These are phyloP conservation scores for Propithecus coquereli DNA, from an alignment of 2,113 vertebrate species.

Conservation along the genomic window DNA sequence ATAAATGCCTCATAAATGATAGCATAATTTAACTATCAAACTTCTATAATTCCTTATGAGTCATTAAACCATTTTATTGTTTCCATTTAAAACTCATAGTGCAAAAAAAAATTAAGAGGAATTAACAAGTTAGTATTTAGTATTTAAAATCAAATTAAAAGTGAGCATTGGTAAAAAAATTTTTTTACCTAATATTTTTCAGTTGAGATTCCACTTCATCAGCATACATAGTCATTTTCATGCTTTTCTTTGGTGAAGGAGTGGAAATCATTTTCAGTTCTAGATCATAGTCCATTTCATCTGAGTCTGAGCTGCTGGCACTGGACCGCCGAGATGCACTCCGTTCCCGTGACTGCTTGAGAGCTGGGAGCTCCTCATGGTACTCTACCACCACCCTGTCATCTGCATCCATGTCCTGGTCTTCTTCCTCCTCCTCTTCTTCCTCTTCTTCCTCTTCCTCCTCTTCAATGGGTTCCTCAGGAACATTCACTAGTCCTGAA, in stretches of 20 bases:
- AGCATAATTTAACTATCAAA: background rate
- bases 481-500: slow-evolving; percentile 93
- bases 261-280: slow-evolving; percentile 99
- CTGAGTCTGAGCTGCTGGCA: slow-evolving; percentile 91
- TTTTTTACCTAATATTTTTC: slow-evolving; percentile 91
- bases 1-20: background rate
- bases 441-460: slow-evolving; percentile 92
- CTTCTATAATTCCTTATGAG: too few relatives aligned
- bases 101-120: background rate
- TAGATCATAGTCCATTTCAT: slow-evolving; percentile 99
- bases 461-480: slow-evolving; percentile 89
- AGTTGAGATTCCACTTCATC: slow-evolving; percentile 95
- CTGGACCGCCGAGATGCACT: slow-evolving; percentile 67
- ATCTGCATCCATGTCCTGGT: slow-evolving; percentile 96
- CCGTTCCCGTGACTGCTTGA: slow-evolving; percentile 80
- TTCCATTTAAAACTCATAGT: too few relatives aligned
- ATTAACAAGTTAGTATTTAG: background rate
- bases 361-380: slow-evolving; percentile 84
- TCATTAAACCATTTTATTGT: too few relatives aligned
- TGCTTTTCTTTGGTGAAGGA: slow-evolving; percentile 97
- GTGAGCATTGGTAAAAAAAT: background rate
- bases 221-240: slow-evolving; percentile 99
- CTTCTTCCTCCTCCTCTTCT: slow-evolving; percentile 89
- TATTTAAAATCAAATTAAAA: slow-evolving; percentile 47
- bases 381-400: slow-evolving; percentile 95